Conservation (phyloP, 2,113 vertebrate species). For the Phalacrocorax pelagicus region DNA sequence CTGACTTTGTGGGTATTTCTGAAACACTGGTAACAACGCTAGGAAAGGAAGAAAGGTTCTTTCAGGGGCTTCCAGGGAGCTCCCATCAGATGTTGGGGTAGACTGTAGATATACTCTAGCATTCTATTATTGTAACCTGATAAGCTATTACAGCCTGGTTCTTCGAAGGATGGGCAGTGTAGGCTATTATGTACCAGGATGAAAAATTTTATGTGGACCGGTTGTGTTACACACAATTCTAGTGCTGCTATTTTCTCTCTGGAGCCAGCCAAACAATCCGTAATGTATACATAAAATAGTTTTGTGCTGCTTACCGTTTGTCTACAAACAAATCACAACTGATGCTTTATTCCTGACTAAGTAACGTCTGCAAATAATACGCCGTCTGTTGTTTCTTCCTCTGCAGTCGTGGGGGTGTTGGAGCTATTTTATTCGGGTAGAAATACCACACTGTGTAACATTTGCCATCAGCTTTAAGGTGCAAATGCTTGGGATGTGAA, state of each 20-base stretch:
- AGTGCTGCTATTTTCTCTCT: background rate
- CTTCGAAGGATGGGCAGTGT: background rate
- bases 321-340: background rate
- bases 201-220: background rate
- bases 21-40: background rate
- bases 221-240: background rate
- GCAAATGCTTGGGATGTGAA: background rate
- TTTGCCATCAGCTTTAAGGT: background rate
- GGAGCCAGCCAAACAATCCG: background rate
- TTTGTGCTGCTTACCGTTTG: background rate
- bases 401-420: background rate
- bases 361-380: background rate
- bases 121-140: background rate
- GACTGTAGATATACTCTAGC: background rate
- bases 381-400: background rate
- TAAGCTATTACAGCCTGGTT: background rate
- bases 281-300: background rate
- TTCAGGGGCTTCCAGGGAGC: background rate
- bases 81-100: background rate
- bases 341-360: background rate
- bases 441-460: background rate
- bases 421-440: background rate
- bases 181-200: background rate
- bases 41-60: background rate
- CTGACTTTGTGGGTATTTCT: background rate